These are phyloP conservation scores for Xiphorhynchus elegans DNA, from an alignment of 2,113 vertebrate genomes.

Conservation along the genomic window DNA sequence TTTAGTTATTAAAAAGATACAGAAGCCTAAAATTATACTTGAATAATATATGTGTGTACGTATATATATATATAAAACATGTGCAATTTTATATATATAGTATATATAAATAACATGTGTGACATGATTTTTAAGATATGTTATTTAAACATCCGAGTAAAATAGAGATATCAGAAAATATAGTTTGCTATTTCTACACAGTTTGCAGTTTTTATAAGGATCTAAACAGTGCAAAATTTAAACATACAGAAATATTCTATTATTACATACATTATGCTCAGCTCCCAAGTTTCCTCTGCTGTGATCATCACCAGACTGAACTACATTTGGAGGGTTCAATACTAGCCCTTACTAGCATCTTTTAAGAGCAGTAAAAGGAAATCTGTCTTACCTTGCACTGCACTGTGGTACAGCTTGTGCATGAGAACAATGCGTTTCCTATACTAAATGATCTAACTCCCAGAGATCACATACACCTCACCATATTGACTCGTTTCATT, in stretches of 20 bases:
- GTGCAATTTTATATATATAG: constrained; percentile 58
- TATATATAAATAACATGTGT: constrained; percentile 45
- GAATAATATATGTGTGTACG: constrained; percentile 30
- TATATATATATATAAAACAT: constrained; percentile 54
- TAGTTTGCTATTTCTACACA: constrained; percentile 37
- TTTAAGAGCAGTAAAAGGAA: constrained; percentile 32
- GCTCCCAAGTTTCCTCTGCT: constrained; percentile 1
- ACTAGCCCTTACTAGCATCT: constrained; percentile 36
- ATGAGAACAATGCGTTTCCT: constrained; percentile 64
- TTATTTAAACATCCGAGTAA: constrained; percentile 61
- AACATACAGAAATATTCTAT: constrained; percentile 44
- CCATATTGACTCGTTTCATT: constrained; percentile 77
- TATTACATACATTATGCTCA: constrained; percentile 33
- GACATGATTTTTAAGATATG: constrained; percentile 32
- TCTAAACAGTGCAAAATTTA: constrained; percentile 64
- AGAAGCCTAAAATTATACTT: constrained; percentile 66
- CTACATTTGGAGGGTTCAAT: constrained; percentile 4
- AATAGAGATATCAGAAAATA: constrained; percentile 59
- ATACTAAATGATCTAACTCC: constrained; percentile 62
- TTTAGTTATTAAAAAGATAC: constrained; percentile 70
- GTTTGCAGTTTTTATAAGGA: constrained; percentile 60
- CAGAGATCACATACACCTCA: constrained; percentile 76
- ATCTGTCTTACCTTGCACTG: constrained; percentile 31
- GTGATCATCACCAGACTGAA: background rate
- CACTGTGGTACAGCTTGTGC: background rate